phyloP scores from a whole-genome alignment of 2,113 vertebrate species.

The Microcebus griseorufus region DNA sequence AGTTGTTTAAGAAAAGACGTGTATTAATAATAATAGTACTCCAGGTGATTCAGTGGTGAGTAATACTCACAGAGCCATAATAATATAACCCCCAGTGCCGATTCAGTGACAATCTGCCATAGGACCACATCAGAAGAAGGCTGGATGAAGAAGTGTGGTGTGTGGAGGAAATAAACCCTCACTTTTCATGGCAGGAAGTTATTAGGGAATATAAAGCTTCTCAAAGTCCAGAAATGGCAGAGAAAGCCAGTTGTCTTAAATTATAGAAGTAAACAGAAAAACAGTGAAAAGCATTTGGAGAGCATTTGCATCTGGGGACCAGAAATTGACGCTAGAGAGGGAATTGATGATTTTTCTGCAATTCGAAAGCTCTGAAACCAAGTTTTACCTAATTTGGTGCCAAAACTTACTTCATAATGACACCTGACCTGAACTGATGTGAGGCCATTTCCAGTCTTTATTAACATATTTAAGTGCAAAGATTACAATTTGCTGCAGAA shows the following conservation, averaged over 20 bases:
- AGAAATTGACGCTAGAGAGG: not conserved
- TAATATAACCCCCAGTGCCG: not conserved
- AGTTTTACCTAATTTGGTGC: not conserved
- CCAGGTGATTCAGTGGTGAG: not conserved
- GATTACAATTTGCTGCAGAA: not conserved
- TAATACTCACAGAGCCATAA: not conserved
- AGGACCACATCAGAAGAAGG: not conserved
- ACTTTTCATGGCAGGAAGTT: not conserved
- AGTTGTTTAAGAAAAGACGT: not conserved
- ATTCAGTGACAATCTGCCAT: not conserved
- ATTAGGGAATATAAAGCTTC: slow-evolving; percentile 3
- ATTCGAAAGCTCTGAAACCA: not conserved
- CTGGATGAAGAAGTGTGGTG: not conserved
- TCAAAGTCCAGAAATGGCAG: not conserved
- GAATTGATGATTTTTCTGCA: not conserved
- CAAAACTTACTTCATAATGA: not conserved
- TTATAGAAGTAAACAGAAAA: not conserved
- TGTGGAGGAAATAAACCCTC: not conserved
- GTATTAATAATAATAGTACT: not conserved
- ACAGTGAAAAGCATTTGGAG: not conserved
- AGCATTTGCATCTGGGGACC: not conserved
- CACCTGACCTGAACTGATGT: not conserved
- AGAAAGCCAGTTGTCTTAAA: not conserved
- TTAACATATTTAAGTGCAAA: not conserved
- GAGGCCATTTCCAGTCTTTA: not conserved